Conservation (phyloP, 2,888 invertebrate species). For the Zeuzera pyrina region DNA sequence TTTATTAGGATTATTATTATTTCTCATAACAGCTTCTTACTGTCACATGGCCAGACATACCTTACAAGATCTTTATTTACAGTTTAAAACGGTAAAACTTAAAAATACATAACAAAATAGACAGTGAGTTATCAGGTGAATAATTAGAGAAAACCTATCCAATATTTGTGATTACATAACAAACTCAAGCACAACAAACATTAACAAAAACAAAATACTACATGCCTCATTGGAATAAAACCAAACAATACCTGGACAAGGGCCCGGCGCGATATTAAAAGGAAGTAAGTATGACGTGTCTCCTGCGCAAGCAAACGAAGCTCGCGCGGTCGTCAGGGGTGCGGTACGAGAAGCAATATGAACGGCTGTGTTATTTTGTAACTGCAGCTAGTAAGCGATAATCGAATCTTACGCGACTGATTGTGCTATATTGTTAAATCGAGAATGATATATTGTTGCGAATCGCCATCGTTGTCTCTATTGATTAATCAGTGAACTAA, state of each 20-base stretch:
- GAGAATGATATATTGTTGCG: too few relatives aligned
- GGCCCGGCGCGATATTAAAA: too few relatives aligned
- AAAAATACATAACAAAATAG: constrained; percentile 70
- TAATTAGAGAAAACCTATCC: constrained; percentile 55
- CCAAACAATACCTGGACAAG: not conserved
- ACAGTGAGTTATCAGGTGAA: constrained; percentile 37
- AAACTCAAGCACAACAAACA: constrained; percentile 60
- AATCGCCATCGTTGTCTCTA: too few relatives aligned
- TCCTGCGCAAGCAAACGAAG: too few relatives aligned
- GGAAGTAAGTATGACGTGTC: too few relatives aligned
- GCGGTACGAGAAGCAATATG: too few relatives aligned
- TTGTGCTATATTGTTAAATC: too few relatives aligned
- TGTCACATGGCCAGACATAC: constrained; percentile 41
- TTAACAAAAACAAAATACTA: constrained; percentile 58
- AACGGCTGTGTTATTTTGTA: too few relatives aligned
- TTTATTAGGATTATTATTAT: constrained; percentile 4
- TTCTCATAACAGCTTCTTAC: constrained; percentile 1
- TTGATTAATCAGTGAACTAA: too few relatives aligned
- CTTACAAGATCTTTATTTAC: constrained; percentile 60
- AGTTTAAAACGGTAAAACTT: constrained; percentile 61
- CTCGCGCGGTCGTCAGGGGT: too few relatives aligned
- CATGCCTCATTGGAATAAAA: constrained; percentile 22
- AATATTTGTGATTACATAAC: constrained; percentile 59
- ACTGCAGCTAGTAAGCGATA: too few relatives aligned
- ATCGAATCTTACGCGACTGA: too few relatives aligned